Percentiles rank a stretch among this genome's conserved stretches.
phyloP scores from a whole-genome alignment of 2,113 vertebrate species.

The Malurus elegans region DNA sequence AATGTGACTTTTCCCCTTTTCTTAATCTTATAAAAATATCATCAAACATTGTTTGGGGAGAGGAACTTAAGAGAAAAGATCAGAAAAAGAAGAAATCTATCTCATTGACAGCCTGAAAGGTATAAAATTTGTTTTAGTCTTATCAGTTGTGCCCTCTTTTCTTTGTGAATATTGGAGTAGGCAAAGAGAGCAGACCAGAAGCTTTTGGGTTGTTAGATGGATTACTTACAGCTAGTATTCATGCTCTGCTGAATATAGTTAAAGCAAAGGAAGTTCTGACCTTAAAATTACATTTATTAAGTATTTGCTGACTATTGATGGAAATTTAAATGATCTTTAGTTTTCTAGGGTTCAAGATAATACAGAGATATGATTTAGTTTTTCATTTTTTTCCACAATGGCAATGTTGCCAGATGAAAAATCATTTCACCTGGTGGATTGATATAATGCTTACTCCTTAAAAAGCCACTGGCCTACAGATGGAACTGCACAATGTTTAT shows the following conservation, averaged over 20 bases:
- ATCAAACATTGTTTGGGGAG: neutral
- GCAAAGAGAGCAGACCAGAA: neutral
- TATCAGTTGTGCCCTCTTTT: neutral
- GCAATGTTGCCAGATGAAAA: neutral
- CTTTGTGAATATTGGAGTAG: neutral
- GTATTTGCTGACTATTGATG: conserved; percentile 22
- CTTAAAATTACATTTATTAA: neutral
- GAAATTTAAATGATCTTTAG: neutral
- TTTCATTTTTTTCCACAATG: neutral
- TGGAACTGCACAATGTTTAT: neutral
- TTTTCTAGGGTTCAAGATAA: neutral
- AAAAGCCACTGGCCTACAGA: neutral
- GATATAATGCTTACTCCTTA: neutral
- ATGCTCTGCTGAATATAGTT: neutral
- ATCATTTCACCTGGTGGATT: neutral
- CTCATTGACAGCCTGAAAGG: neutral
- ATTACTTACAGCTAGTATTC: neutral
- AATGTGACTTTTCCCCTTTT: neutral
- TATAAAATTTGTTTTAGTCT: neutral
- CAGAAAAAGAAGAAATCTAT: neutral
- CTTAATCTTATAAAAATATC: neutral
- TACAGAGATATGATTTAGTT: neutral
- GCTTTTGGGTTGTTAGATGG: neutral
- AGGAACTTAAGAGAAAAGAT: neutral
- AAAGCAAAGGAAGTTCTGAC: neutral